Evolutionary conservation across 2,888 invertebrate species (phyloP), one percentile per base, ranked within the genome.

Genomic region (Trilocha varians): DNA sequence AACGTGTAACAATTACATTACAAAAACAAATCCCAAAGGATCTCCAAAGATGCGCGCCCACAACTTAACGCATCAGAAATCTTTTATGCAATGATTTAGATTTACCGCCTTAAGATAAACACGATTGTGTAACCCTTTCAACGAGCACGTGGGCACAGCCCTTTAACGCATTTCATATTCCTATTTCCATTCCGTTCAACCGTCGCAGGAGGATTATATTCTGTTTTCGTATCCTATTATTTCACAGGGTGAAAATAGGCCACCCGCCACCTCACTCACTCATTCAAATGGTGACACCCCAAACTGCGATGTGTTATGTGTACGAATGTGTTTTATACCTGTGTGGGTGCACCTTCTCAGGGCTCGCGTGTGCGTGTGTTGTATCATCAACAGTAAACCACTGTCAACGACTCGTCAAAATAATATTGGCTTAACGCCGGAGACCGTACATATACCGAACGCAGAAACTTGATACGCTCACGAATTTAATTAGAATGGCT

Each of bases 171-270:
- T 82, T 85, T 82, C 85, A 79, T 84, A 83, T 84, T 85, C 79
- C 66, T 75, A 76, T 76, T 82, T 73, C 76, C 75, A 79, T 82
- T 80, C 77, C 75, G 73, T 74, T 72, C 82, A 77, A 80, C 78
- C 82, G 84, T 74, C 77, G 72, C 74, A 75, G 70, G 70, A 78
- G 85, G 85, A 85, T 85, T 85, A 85, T 84, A 78, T 82, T 83
- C 78, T 79, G 83, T 85, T 85, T 85, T 85, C 82, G 73, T 82
- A 85, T 85, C 85, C 83, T 82, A 85, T 85, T 85, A 85, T 85
- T 83, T 83, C 79, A 74, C 82, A 66, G 84, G 83, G 85, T 82
- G 85, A 82, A 83, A 85, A 83, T 85, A 71, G 79, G 74, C 79
- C 80, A 71, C 78, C 83, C 79, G 67, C 79, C 77, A 63, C 78